A percentile compares a stretch with the other conserved stretches of the same genome.
Conservation (phyloP, 2,888 invertebrate species). For the Eristalis tenax region DNA sequence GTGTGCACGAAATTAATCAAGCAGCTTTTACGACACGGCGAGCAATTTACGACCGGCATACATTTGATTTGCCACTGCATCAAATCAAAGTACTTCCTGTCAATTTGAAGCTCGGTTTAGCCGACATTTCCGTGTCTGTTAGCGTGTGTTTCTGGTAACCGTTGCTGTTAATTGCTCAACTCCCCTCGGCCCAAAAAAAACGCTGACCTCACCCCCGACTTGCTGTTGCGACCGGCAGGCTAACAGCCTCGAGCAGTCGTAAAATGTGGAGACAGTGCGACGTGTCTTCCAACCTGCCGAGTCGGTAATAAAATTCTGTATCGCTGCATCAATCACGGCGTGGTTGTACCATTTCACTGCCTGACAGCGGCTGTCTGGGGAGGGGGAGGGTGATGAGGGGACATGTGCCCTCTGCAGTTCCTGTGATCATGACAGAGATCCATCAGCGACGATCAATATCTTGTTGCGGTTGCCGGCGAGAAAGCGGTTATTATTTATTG, state of each 20-base stretch:
- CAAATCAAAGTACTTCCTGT: slow-evolving; percentile 59
- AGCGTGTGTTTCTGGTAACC: slow-evolving; percentile 9
- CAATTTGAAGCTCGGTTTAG: slow-evolving; percentile 24
- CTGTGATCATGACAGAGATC: slow-evolving; percentile 52
- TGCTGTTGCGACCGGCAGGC: not conserved
- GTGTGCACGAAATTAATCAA: not conserved
- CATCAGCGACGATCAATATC: slow-evolving; percentile 63
- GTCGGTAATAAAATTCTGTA: slow-evolving; percentile 39
- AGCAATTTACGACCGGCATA: slow-evolving; percentile 42
- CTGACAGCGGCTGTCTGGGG: not conserved
- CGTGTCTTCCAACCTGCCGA: slow-evolving; percentile 34
- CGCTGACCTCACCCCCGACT: not conserved
- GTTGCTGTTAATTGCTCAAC: not conserved
- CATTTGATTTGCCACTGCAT: slow-evolving; percentile 45
- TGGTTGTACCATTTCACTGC: slow-evolving; percentile 1
- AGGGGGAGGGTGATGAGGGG: not conserved
- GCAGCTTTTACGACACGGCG: not conserved
- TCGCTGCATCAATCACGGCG: slow-evolving; percentile 40
- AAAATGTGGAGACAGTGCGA: slow-evolving; percentile 26
- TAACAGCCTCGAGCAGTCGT: slow-evolving; percentile 10
- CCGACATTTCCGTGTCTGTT: not conserved
- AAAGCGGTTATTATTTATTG: slow-evolving; percentile 65
- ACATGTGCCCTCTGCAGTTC: slow-evolving; percentile 25
- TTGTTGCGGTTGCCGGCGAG: slow-evolving; percentile 53
- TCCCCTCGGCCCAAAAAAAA: not conserved